A percentile compares a stretch with the other conserved stretches of the same genome.
phyloP scores from a whole-genome alignment of 92 coral and sea anemone genomes.

The Meandrina meandrites region DNA sequence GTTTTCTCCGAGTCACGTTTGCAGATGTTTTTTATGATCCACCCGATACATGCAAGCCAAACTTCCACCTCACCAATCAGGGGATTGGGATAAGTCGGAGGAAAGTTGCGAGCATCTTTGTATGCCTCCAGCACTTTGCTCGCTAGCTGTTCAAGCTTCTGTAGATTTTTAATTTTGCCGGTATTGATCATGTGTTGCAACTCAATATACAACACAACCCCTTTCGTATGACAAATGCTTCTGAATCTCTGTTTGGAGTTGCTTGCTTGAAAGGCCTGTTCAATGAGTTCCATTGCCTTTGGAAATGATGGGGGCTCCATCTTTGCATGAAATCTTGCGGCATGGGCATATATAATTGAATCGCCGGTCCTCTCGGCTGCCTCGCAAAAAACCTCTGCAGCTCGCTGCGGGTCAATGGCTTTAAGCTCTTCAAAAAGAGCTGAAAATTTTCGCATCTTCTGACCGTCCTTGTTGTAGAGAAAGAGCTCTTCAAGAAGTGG shows the following conservation, averaged over 20 bases:
- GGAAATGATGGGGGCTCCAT: conserved; percentile 57
- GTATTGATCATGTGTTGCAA: conserved; percentile 27
- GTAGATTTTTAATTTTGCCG: conserved; percentile 39
- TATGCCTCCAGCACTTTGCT: conserved; percentile 56
- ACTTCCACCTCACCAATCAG: conserved; percentile 87
- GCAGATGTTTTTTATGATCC: conserved; percentile 73
- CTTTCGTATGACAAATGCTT: conserved; percentile 67
- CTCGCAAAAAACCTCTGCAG: conserved; percentile 65
- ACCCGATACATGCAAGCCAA: conserved; percentile 79
- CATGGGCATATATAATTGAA: conserved; percentile 60
- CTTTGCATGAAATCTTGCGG: conserved; percentile 85
- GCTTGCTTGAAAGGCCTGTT: conserved; percentile 53
- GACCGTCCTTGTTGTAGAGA: conserved; percentile 63
- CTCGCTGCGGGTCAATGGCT: conserved; percentile 35
- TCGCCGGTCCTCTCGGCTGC: conserved; percentile 77
- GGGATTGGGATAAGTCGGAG: conserved; percentile 80
- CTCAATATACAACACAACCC: conserved; percentile 59
- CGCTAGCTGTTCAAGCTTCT: conserved; percentile 55
- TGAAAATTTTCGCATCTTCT: conserved; percentile 60
- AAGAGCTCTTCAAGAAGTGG: conserved; percentile 68
- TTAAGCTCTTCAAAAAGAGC: conserved; percentile 71
- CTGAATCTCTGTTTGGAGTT: conserved; percentile 44
- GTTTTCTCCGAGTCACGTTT: conserved; percentile 64
- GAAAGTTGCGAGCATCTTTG: conserved; percentile 70
- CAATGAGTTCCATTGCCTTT: conserved; percentile 69